Base-by-base conservation (phyloP, 1,140 invertebrate species). In the Hesperophylax magnus region DNA sequence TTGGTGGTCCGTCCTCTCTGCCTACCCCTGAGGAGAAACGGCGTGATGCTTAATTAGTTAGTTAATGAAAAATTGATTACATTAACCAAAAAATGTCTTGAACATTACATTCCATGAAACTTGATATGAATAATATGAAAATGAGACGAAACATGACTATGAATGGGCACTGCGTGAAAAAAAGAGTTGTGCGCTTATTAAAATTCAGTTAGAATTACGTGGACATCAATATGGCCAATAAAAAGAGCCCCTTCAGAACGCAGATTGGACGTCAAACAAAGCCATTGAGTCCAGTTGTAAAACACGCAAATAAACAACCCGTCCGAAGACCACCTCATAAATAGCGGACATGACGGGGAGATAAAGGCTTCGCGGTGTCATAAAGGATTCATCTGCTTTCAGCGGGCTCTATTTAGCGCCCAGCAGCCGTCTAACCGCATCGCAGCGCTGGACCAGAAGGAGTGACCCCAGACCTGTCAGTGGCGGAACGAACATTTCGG, bases 341-440 rank as follows among this genome's bases (percentile, higher is more conserved):
- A 65, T 65, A 65, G 17, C 22, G 5, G 24, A 27, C 61, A 27
- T 65, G 61, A 65, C 61, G 27, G 61, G 27, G 61, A 27, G 61
- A 65, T 20, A 65, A 65, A 24, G 61, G 61, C 61, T 65, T 65
- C 61, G 61, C 27, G 61, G 61, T 65, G 61, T 65, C 61, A 65
- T 65, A 65, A 65, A 65, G 24, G 61, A 65, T 65, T 65, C 61
- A 22, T 60, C 56, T 60, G 18, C 56, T 60, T 60, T 60, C 56
- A 60, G 18, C 56, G 7, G 18, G 56, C 18, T 60, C n/a, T 22
- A 60, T 60, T 60, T 60, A 60, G 56, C 56, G 56, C 56, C 18
- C 56, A 60, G 56, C 56, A 18, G 56, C 56, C 56, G 56, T 60
- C 56, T 22, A 5, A 60, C 56, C 56, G 56, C 56, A 60, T 22